Base-by-base conservation (phyloP, 2,113 vertebrate genomes). In the human region DNA sequence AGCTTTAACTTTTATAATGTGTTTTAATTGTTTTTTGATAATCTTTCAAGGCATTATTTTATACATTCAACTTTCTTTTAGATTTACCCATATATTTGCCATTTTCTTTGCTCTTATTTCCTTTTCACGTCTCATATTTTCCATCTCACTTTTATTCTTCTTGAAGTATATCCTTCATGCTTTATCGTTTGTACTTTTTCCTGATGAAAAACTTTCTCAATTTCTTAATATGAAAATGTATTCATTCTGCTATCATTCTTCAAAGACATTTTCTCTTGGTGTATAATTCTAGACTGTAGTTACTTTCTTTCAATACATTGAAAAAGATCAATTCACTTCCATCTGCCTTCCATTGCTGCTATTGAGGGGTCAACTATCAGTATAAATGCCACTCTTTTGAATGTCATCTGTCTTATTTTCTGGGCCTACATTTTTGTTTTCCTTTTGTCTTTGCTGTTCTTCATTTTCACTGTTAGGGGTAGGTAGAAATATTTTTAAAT, bases 301-400 rank as follows among this genome's bases (percentile, higher is more conserved):
- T 84, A 89, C 59, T 89, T 87, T 82, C 83, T 55, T 75, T 89
- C 38, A 83, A 55, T 66, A 68, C 40, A 68, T 3, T 48, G 13
- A 89, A 40, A 30, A 45, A 55, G 76, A 35, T 32, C 25, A 20
- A 45, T 76, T 93, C 70, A 30, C 48, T 90, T 94, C 45, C 43
- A 66, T 88, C 35, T 92, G n/a, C n/a, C 20, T 75, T 66, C 43
- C 30, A 57, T 48, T 35, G 38, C 10, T 93, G 38, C 32, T 83
- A 7, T 50, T 64, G 30, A 92, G 45, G 32, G 6, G 7, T 86
- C 83, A 88, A 8, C 48, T 76, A 16, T 75, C 72, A 61, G n/a
- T 66, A 40, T 96, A 79, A 96, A 93, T 70, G 40, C 55, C 61
- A 40, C 20, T 90, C 22, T 73, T 93, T 81, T 83, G 35, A 89